Evolutionary conservation across 2,113 vertebrate genomes (phyloP), one percentile per base, ranked within the genome.

Genomic region (Chionomys nivalis): DNA sequence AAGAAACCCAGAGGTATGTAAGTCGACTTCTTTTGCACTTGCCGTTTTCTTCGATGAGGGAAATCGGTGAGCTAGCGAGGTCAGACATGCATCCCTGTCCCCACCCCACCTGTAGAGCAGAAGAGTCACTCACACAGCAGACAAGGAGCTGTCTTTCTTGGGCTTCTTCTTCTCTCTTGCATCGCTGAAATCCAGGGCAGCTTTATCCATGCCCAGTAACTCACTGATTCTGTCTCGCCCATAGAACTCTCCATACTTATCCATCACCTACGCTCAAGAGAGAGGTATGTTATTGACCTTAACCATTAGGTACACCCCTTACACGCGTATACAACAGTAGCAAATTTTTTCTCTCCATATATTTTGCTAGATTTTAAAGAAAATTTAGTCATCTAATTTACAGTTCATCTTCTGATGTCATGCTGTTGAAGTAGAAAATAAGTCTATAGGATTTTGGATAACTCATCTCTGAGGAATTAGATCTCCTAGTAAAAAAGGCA

Each of bases 191-290:
- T 99, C 99, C 75, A 99, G 98, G 10, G 99, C 99, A 11, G 99
- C 99, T 97, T 99, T 99, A 97, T 99, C 99, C 99, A 99, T 99
- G 90, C 99, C 99, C 4, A 99, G 98, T 72, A 99, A 97, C 95
- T 99, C 99, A 33, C 99, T 99, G 98, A 99, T 99, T 87, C 99
- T 98, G 93, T 99, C 99, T 88, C 99, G 99, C 26, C 99, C 99
- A 13, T 99, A 99, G 97, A 99, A 99, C 94, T 99, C 99, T 9
- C 99, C 99, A 0, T 99, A 99, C 95, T 99, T 99, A 98, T 99
- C 99, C 99, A 99, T 99, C 75, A 99, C 99, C 99, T 99, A 96
- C 88, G 7, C 70, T 36, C 70, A 66, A 55, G 89, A 33, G 63
- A 28, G 31, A 81, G 61, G 26, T 1, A 39, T 7, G 14, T 63